Evolutionary conservation across 2,888 invertebrate species (phyloP).

Genomic region (Nomada flava): DNA sequence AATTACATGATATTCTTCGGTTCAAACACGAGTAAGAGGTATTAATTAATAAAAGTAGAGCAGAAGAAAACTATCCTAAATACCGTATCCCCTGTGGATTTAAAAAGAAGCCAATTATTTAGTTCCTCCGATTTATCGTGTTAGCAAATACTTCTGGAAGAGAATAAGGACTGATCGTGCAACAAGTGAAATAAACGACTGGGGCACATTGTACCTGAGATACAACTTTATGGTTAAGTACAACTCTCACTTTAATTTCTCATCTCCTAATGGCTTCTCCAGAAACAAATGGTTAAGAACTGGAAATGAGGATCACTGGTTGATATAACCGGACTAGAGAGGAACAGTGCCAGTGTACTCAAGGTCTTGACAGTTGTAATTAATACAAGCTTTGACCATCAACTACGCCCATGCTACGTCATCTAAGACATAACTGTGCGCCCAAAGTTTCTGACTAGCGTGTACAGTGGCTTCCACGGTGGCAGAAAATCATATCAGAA

Average conservation of each 20-base stretch:
- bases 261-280: not conserved
- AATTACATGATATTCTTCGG: constrained; percentile 18
- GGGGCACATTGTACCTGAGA: too few species aligned
- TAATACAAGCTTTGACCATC: constrained; percentile 80
- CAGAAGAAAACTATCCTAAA: not conserved
- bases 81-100: too few species aligned
- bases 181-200: not conserved
- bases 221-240: not conserved
- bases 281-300: not conserved
- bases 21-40: not conserved
- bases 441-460: constrained; percentile 60
- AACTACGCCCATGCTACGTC: constrained; percentile 58
- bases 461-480: constrained; percentile 43
- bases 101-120: constrained; percentile 6
- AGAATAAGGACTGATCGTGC: not conserved
- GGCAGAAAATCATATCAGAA: constrained; percentile 37
- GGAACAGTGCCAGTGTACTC: constrained; percentile 64
- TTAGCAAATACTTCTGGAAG: not conserved
- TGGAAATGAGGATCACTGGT: constrained; percentile 51
- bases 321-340: constrained; percentile 49
- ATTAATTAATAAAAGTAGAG: not conserved
- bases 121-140: not conserved
- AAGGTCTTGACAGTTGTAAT: constrained; percentile 76
- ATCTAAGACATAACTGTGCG: constrained; percentile 56
- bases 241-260: not conserved